Percentiles rank a stretch among this genome's conserved stretches.
Conservation (phyloP, 1,140 invertebrate species). For the Oncopeltus fasciatus region DNA sequence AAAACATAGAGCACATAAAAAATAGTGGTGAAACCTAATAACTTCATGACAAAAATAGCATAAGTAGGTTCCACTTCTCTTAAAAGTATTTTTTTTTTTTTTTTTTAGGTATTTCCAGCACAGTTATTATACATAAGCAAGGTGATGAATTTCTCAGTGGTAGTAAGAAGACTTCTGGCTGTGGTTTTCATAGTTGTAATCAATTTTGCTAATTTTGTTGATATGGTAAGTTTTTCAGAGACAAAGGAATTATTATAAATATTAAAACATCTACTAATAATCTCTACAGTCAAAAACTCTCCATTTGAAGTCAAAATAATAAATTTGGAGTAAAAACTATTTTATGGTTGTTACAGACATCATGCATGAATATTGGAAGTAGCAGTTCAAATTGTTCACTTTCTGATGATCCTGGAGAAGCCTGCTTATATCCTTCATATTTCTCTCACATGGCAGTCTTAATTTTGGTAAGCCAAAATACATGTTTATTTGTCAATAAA, state of each 20-base stretch:
- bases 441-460: slow-evolving; percentile 55
- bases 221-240: slow-evolving; percentile 22
- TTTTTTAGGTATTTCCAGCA: slow-evolving; percentile 30
- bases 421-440: slow-evolving; percentile 56
- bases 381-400: neutral
- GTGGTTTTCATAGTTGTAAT: slow-evolving; percentile 38
- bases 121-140: slow-evolving; percentile 34
- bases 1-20: no score
- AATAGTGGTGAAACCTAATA: no score
- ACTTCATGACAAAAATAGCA: no score
- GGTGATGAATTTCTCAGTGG: slow-evolving; percentile 37
- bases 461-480: slow-evolving; percentile 36
- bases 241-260: no score
- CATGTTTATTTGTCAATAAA: no score
- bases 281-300: no score
- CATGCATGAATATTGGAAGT: neutral
- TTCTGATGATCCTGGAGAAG: slow-evolving; percentile 22
- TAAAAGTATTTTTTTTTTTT: no score
- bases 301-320: no score
- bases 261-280: no score
- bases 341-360: neutral
- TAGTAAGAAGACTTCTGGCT: slow-evolving; percentile 37
- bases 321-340: no score
- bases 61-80: no score
- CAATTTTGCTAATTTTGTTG: slow-evolving; percentile 26